A percentile compares a stretch with the other conserved stretches of the same genome.
Conservation (phyloP, 2,888 invertebrate species). For the Ctenicera cuprea region DNA sequence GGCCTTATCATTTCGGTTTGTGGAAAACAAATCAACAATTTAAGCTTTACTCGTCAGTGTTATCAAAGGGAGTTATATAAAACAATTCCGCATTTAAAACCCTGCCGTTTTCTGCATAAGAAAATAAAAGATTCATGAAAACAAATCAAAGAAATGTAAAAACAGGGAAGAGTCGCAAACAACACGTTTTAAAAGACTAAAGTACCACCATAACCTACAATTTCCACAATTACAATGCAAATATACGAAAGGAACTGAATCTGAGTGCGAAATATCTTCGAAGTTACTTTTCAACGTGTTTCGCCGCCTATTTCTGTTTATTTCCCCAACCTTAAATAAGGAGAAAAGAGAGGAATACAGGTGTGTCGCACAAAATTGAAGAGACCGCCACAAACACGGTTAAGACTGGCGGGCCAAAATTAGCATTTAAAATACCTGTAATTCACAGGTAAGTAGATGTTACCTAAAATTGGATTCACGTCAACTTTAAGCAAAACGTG, state of each 20-base stretch:
- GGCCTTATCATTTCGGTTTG: conserved; percentile 5
- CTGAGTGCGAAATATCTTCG: conserved; percentile 39
- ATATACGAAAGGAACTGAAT: conserved; percentile 48
- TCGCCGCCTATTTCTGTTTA: conserved; percentile 18
- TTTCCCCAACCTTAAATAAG: not conserved
- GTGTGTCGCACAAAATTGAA: conserved; percentile 21
- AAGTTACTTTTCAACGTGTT: not conserved
- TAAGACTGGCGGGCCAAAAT: conserved; percentile 53
- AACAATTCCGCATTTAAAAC: conserved; percentile 22
- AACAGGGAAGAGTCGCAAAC: conserved; percentile 49
- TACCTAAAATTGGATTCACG: conserved; percentile 50
- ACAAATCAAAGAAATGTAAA: conserved; percentile 53
- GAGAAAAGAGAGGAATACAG: conserved; percentile 28
- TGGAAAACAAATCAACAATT: not conserved
- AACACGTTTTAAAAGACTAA: conserved; percentile 49
- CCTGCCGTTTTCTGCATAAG: conserved; percentile 26
- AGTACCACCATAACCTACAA: conserved; percentile 49
- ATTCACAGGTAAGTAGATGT: conserved; percentile 53
- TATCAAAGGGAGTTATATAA: conserved; percentile 11
- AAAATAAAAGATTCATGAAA: conserved; percentile 47
- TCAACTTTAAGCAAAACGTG: conserved; percentile 25
- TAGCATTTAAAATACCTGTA: conserved; percentile 56
- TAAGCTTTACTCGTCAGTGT: not conserved
- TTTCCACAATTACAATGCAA: conserved; percentile 53
- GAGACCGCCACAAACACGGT: conserved; percentile 48